Base-by-base conservation (phyloP, 2,113 vertebrate species). In the Catharus minimus region DNA sequence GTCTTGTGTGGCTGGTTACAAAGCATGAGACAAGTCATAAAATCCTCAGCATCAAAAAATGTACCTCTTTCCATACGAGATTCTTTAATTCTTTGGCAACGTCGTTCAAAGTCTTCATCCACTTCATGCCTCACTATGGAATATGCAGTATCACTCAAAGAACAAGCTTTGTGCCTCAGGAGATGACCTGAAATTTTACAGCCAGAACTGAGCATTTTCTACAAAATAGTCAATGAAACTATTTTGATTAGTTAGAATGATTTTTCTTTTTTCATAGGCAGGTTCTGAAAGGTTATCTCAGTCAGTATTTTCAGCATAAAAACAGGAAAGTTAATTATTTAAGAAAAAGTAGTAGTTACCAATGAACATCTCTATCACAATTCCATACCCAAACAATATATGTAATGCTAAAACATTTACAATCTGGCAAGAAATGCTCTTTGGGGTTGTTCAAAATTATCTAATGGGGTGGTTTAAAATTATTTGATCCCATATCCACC, bases 51-150 rank as follows among this genome's bases (percentile, higher is more conserved):
- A 6, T 28, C 13, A 64, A 69, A 77, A 81, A 11, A 1, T 50
- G 23, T 80, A 99, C 99, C 99, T 99, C 99, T 98, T 88, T 96
- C 98, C 83, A 95, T 93, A 58, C 98, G 98, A 23, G 99, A 99
- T 32, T 98, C 98, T 95, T 98, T 96, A 87, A 99, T 98, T 96
- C 98, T 98, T 94, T 98, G 97, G 93, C 99, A 99, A 15, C 97
- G 95, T 86, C 97, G 98, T 91, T 99, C 99, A 97, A 99, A 99
- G 57, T 98, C 97, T 96, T 99, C 98, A 97, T 99, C 98, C 66
- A 99, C 96, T 94, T 99, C 99, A 73, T 98, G 98, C 96, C 97
- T 98, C 89, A 99, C 98, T 67, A 99, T 99, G 52, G 98, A 98
- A 58, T 99, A 98, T 2, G 98, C 98, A 2, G 97, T 98, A 86